Evolutionary conservation across 1,140 invertebrate genomes (phyloP).

Genomic region (Chrysomallon squamiferum): DNA sequence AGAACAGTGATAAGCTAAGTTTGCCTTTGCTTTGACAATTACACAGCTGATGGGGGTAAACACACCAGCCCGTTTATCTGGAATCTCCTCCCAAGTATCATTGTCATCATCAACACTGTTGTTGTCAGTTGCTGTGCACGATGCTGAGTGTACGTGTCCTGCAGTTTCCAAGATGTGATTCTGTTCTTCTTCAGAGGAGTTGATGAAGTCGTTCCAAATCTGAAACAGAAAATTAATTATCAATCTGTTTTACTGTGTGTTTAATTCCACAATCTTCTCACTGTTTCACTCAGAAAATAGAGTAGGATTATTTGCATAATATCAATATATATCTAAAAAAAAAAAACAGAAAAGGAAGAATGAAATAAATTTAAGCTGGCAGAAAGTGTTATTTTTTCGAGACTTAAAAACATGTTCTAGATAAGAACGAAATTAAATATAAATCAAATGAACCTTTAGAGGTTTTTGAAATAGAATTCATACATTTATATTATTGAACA

Average conservation of each 20-base stretch:
- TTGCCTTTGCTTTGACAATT: too few species aligned
- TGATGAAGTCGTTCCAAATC: constrained; percentile 3
- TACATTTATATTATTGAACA: not conserved
- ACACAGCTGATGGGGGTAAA: not conserved
- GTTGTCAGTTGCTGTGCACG: not conserved
- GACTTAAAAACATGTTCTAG: not conserved
- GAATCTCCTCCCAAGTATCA: constrained; percentile 6
- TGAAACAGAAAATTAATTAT: not conserved
- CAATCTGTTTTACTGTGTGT: not conserved
- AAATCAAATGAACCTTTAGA: not conserved
- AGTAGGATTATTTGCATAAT: not conserved
- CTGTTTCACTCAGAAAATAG: not conserved
- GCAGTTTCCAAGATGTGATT: not conserved
- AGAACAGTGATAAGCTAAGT: too few species aligned
- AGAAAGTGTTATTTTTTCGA: not conserved
- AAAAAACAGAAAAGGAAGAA: not conserved
- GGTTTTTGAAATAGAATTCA: not conserved
- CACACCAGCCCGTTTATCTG: constrained; percentile 4
- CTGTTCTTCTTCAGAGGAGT: not conserved
- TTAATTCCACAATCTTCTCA: not conserved
- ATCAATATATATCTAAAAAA: not conserved
- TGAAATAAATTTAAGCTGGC: not conserved
- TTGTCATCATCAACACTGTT: not conserved
- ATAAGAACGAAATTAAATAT: not conserved
- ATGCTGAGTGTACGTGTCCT: not conserved